These are phyloP conservation scores for Potorous gilbertii DNA, from an alignment of 2,797 vertebrate species.

Conservation along the genomic window DNA sequence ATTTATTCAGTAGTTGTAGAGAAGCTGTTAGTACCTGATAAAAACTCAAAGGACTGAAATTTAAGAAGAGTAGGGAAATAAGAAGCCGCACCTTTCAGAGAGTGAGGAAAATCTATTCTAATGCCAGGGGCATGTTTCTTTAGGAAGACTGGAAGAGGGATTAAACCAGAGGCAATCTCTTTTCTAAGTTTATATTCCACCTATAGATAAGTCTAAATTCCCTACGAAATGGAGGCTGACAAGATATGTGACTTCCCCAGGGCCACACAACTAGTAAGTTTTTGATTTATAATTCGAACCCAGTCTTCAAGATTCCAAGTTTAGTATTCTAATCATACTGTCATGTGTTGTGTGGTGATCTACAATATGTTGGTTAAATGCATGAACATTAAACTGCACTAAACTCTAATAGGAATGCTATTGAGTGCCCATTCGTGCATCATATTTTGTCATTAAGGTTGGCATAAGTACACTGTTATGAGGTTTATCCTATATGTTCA, in stretches of 20 bases:
- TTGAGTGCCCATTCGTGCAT: not conserved
- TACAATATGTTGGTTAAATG: not conserved
- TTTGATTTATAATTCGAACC: not conserved
- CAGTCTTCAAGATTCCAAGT: not conserved
- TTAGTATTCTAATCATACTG: not conserved
- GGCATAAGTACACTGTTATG: not conserved
- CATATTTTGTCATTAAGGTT: not conserved
- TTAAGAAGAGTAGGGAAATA: not conserved
- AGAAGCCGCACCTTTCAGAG: not conserved
- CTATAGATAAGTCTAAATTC: not conserved
- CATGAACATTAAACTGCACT: not conserved
- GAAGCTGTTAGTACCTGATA: not conserved
- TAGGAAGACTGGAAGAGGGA: not conserved
- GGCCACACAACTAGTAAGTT: not conserved
- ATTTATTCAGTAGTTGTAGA: not conserved
- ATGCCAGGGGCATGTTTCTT: not conserved
- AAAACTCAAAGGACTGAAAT: too few relatives aligned
- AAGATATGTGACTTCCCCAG: not conserved
- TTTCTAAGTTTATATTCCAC: not conserved
- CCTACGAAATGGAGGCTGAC: not conserved
- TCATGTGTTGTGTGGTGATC: not conserved
- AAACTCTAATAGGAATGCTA: not conserved
- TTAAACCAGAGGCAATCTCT: not conserved
- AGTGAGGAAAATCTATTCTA: not conserved
- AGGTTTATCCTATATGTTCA: not conserved